Evolutionary conservation across 1,140 invertebrate genomes (phyloP).

Genomic region (Rhagoletis pomonella): DNA sequence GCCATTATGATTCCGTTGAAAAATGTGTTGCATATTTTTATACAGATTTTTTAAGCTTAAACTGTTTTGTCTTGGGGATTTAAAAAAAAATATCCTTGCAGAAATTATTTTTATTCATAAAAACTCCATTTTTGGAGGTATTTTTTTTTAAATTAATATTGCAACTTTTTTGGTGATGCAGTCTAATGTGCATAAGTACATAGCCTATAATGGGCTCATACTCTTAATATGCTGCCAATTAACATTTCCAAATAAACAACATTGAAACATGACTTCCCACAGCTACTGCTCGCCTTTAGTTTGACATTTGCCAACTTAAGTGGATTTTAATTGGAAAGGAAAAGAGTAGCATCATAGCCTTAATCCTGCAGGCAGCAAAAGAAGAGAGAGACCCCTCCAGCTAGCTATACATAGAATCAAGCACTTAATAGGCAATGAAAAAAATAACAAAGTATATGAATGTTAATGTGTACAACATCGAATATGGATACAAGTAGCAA

Average conservation of each 20-base stretch:
- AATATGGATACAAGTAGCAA: constrained; percentile 24
- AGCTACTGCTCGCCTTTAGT: not conserved
- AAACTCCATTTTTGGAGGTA: too few species aligned
- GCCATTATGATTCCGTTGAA: too few species aligned
- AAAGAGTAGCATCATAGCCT: not conserved
- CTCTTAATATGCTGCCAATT: not conserved
- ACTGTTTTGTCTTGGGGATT: too few species aligned
- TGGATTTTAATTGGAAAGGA: constrained; percentile 45
- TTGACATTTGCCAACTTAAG: constrained; percentile 32
- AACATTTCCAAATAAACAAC: constrained; percentile 30
- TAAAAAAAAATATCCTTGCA: too few species aligned
- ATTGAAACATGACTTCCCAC: constrained; percentile 1
- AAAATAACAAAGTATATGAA: too few species aligned
- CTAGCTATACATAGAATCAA: not conserved
- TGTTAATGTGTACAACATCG: not conserved
- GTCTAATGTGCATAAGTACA: too few species aligned
- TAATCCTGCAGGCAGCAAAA: not conserved
- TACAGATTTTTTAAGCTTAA: too few species aligned
- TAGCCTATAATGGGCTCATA: not conserved
- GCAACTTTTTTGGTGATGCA: too few species aligned
- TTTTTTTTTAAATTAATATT: too few species aligned
- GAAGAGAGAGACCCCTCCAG: not conserved
- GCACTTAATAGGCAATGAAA: constrained; percentile 22
- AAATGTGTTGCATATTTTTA: too few species aligned
- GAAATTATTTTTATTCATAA: too few species aligned